Evolutionary conservation across 2,888 invertebrate species (phyloP).

Genomic region (Arge pagana): DNA sequence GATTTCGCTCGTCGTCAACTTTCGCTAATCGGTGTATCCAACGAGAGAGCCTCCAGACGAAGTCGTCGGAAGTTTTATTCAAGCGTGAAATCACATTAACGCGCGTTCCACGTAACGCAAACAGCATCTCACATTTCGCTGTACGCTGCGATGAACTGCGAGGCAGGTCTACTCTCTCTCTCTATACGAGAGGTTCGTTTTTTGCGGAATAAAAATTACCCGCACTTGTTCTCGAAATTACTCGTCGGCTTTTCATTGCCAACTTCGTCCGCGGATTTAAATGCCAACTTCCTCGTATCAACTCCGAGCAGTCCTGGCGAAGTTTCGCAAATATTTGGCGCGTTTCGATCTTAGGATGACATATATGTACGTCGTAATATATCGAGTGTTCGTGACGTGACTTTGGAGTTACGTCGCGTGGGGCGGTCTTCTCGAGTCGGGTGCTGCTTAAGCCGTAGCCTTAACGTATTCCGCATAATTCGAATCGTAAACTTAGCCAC

Average conservation of each 20-base stretch:
- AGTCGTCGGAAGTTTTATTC: constrained; percentile 1
- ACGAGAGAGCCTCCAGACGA: background rate
- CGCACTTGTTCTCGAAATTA: constrained; percentile 33
- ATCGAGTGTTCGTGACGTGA: too few relatives aligned
- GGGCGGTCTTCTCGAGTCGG: too few relatives aligned
- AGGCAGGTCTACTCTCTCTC: constrained; percentile 8
- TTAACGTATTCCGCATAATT: constrained; percentile 21
- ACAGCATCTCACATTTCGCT: constrained; percentile 22
- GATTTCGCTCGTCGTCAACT: too few relatives aligned
- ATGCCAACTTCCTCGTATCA: too few relatives aligned
- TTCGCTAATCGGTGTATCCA: too few relatives aligned
- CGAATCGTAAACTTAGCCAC: constrained; percentile 15
- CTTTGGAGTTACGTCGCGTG: too few relatives aligned
- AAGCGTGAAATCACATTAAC: constrained; percentile 29
- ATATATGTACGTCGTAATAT: too few relatives aligned
- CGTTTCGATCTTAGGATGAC: too few relatives aligned
- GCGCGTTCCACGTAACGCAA: constrained; percentile 26
- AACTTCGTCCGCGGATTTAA: too few relatives aligned
- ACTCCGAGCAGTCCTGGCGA: too few relatives aligned
- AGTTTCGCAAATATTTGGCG: too few relatives aligned
- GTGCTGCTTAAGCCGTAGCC: constrained; percentile 10
- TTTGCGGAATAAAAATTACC: constrained; percentile 28
- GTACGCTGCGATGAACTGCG: constrained; percentile 12
- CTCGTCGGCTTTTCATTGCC: too few relatives aligned
- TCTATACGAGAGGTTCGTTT: constrained; percentile 17